Percentiles rank a stretch among this genome's conserved stretches.
Evolutionary conservation across 1,140 invertebrate species (phyloP).

Genomic region (Arion vulgaris): DNA sequence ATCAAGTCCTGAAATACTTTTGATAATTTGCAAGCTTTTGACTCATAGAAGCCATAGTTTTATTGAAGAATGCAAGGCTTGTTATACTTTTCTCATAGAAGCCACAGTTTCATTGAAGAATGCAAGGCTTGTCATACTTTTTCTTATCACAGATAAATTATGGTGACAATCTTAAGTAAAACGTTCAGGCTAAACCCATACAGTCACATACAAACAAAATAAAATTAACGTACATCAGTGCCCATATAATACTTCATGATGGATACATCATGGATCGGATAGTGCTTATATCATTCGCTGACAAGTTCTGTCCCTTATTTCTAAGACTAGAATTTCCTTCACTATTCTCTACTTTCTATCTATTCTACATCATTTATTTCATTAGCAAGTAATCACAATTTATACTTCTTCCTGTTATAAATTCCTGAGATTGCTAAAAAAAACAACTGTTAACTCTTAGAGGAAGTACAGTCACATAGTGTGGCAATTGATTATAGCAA

Average conservation of each 20-base stretch:
- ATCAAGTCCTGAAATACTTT: background rate
- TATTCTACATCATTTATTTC: background rate
- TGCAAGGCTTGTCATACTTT: background rate
- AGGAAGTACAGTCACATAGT: too few relatives aligned
- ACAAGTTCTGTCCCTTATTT: background rate
- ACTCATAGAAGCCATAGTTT: background rate
- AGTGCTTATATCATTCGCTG: background rate
- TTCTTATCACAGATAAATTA: constrained; percentile 11
- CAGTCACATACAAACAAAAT: background rate
- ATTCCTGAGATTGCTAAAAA: too few relatives aligned
- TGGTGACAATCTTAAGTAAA: background rate
- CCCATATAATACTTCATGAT: background rate
- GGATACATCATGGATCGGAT: background rate
- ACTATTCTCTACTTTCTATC: too few relatives aligned
- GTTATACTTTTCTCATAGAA: background rate
- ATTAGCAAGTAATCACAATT: too few relatives aligned
- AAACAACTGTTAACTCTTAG: too few relatives aligned
- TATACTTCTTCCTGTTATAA: too few relatives aligned
- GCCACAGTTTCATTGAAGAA: too few relatives aligned
- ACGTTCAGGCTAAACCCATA: background rate
- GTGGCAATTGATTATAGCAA: too few relatives aligned
- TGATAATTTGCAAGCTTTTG: background rate
- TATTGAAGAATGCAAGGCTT: background rate
- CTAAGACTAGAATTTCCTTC: background rate
- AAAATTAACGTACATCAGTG: background rate